Evolutionary conservation across 2,797 vertebrate genomes (phyloP), one percentile per base, ranked within the genome.

Genomic region (Tiaroga cobitis): DNA sequence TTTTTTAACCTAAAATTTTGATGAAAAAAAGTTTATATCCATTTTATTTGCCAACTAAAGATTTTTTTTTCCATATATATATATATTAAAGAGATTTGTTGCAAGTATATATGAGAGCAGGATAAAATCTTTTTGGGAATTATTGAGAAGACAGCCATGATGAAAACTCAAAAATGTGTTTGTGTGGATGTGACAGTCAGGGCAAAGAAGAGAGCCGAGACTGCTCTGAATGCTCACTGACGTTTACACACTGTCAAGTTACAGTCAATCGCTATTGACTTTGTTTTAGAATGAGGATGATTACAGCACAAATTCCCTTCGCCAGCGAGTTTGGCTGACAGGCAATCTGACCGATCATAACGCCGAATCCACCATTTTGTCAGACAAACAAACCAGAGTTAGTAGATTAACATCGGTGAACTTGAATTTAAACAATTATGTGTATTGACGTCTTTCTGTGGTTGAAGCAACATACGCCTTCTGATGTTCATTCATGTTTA

Each of bases 111-210:
- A 32, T 56, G 32, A 77, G 13, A 24, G 4, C 13, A 77, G 32
- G 7, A 59, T 37, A 5, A n/a, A 43, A 41, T 19, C 16, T 39
- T 16, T 18, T 49, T 18, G 13, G 73, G 61, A 41, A 26, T 6
- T 34, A 5, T 46, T 61, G 54, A 65, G 81, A 82, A 10, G 39
- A 34, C 70, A 74, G 70, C 59, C 72, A 75, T 76, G 67, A 81
- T 37, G 13, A 16, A 81, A 46, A 56, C 19, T 69, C 24, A 11
- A 78, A n/a, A 51, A n/a, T 75, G 39, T 82, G 80, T 68, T 49
- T 46, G 11, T 80, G 11, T 81, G 26, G 13, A 43, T 63, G 39
- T 73, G 26, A 82, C 21, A 9, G 26, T 34, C 49, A 39, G 16
- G 37, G 43, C 11, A 56, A 68, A 26, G 21, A 54, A 82, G 61